Evolutionary conservation across 2,113 vertebrate species (phyloP), one percentile per base, ranked within the genome.

Genomic region (Gallinago undulata): DNA sequence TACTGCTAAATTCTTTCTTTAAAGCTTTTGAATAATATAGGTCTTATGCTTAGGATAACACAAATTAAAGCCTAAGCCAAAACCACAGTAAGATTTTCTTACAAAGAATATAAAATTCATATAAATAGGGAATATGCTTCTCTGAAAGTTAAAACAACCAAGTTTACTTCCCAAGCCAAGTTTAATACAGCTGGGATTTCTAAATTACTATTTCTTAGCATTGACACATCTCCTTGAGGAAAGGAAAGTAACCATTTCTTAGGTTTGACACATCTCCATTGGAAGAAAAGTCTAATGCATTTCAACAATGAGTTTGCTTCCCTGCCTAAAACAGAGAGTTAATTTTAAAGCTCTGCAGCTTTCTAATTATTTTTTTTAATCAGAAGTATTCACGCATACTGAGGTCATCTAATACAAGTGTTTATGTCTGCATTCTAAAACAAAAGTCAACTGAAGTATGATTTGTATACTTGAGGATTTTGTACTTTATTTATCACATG

Each of bases 121-220:
- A 87, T 10, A 80, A 67, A 90, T 67, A 80, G 11, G 47, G 11
- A 48, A 48, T 48, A 78, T 51, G n/a, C 6, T 74, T 73, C 74
- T 60, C 50, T 79, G 19, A 60, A 85, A 91, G 79, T 60, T 70
- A 80, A 77, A 93, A 37, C 73, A 84, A 93, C 27, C 19, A 66
- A 73, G 9, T 88, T 78, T 80, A 81, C 57, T 94, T 72, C 47
- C 37, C 28, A 67, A 77, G 62, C 7, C 66, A 87, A 60, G 72
- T 91, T 73, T 59, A 92, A 93, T 33, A 45, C 37, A 87, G 39
- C 30, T n/a, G 18, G 7, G 39, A 15, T 87, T 94, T 84, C 80
- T 92, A 94, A 90, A 93, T 90, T 93, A 80, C 12, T 35, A 35
- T 74, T 87, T 94, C 76, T 94, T n/a, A 37, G 66, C 24, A 72